Evolutionary conservation across 2,113 vertebrate genomes (phyloP), one percentile per base, ranked within the genome.

Genomic region (Nerophis lumbriciformis): DNA sequence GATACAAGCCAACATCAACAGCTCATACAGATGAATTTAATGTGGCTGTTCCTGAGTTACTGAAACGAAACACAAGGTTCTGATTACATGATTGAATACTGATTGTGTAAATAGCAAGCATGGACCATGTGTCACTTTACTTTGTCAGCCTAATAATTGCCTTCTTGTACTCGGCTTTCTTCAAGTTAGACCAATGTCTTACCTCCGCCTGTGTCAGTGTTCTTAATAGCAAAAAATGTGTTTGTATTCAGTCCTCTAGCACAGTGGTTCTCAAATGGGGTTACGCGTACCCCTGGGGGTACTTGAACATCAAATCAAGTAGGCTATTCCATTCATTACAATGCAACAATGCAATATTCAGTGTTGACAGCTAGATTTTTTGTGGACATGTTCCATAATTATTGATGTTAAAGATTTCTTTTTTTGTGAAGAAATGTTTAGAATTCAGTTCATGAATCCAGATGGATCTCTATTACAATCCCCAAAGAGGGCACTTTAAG

Each of bases 1-100:
- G 84, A 87, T 83, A 72, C 77, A 69, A 66, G 85, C 85, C 88
- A 89, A 85, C 79, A 84, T 85, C 85, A 90, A 88, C 87, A 89
- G 79, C 85, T 84, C 79, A 86, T 73, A 85, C 76, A 75, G 78
- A 78, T 64, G 80, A 65, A 74, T 68, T 82, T 83, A 80, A 83
- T 85, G 87, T 88, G 85, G 88, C 87, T 28, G 84, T 84, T 89
- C 87, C 78, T 78, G 71, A 71, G 77, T 89, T 84, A 82, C 86
- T 87, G 86, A 79, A 85, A 78, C 85, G 79, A 86, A 88, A 88
- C 81, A 87, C 79, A 14, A 67, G 68, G 80, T 79, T 85, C 83
- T 61, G 65, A 76, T 77, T 69, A 69, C 79, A 81, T 81, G 72
- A 75, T 82, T 69, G 77, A 78, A 85, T 77, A 75, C 72, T 48